Evolutionary conservation across 2,113 vertebrate genomes (phyloP), one percentile per base, ranked within the genome.

Genomic region (Probosciger aterrimus): DNA sequence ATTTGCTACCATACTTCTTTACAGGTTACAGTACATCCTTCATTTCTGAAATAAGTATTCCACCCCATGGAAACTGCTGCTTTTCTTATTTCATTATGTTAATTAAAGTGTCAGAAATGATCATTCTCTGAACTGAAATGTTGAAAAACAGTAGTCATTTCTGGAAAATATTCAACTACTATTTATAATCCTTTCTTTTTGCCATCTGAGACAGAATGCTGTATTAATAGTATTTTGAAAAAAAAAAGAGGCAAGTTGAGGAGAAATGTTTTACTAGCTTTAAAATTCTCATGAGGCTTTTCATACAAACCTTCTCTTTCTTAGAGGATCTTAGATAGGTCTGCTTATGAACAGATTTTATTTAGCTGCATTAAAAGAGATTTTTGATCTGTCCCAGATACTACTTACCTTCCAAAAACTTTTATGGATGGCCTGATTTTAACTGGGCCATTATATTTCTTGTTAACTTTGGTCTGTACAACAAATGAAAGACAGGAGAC

Each of bases 281-380:
- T 28, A 79, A 73, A 84, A 87, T 76, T 95, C 90, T 97, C 86
- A 4, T 6, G 47, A 57, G 86, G 69, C 6, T 94, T 95, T 82
- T 84, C 35, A 41, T 27, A 31, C 4, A 87, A 94, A 79, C 59
- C 15, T 55, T 57, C 13, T 76, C 14, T 18, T 81, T 46, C 79
- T 78, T 25, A 37, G n/a, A 87, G 69, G 86, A 64, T 24, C 18
- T 23, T 53, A 33, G 76, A 50, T 52, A 63, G 47, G n/a, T 62
- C 60, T 73, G 84, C 16, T 71, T 86, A 10, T 84, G 47, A 92
- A 68, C 41, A n/a, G 39, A 19, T 68, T 93, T 95, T 81, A 67
- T 88, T 88, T 37, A 41, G 49, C 73, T 86, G 30, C 18, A 7
- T 64, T 63, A 31, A 90, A 90, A 86, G 15, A 79, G 35, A 69